Evolutionary conservation across 2,113 vertebrate species (phyloP), one percentile per base, ranked within the genome.

Genomic region (Megaleporinus macrocephalus): DNA sequence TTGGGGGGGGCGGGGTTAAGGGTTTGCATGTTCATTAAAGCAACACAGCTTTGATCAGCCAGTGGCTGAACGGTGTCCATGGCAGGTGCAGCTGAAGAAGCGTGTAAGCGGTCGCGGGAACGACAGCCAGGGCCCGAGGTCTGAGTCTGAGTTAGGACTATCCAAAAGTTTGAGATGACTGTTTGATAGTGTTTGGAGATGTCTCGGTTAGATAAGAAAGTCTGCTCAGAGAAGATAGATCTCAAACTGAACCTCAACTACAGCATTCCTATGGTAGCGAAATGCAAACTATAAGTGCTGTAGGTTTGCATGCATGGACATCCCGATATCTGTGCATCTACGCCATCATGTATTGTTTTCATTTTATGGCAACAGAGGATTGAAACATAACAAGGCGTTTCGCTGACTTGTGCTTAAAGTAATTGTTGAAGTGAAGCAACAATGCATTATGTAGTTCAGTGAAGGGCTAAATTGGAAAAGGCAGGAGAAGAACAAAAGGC

Each of bases 1-100:
- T 51, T 26, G 5, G 63, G 76, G 61, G 53, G 29, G 59, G 83
- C 71, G 12, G 63, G 77, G 55, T 81, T 70, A 55, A 24, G 18
- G 27, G 55, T 70, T 33, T 81, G 71, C 74, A 73, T 84, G 83
- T 86, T 87, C 82, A 82, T 82, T 59, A 68, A 22, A 61, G 13
- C 26, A 74, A 26, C 3, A 5, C 55, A 22, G 63, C 82, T 87
- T 86, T 84, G 53, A 82, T 76, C 76, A 49, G 12, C 26, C 59
- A 22, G 33, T 68, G 11, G 68, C 29, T 80, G 41, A 75, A 44
- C 74, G 33, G 80, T 61, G 49, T 27, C 69, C 53, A 33, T 12
- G 47, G 78, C 66, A 76, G 73, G 57, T 71, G 80, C 22, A 51
- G 49, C 61, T 75, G 14, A 71, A 63, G 66, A 59, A 29, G 55